Conservation (phyloP, 2,113 vertebrate species). For the Capricornis sumatraensis region DNA sequence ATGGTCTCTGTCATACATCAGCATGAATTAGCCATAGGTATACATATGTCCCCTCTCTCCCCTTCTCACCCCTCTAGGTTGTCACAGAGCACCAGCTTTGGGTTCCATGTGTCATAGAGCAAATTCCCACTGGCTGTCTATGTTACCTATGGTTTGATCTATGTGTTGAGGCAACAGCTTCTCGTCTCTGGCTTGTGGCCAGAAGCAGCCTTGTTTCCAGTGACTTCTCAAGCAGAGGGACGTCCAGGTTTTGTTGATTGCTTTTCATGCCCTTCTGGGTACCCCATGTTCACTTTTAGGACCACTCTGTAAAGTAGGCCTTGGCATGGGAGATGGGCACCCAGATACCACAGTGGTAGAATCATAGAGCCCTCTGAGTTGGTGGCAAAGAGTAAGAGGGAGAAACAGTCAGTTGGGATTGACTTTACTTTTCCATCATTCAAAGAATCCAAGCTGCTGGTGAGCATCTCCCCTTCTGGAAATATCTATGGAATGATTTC, state of each 20-base stretch:
- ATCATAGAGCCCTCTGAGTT: background rate
- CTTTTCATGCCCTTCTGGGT: background rate
- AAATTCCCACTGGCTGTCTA: background rate
- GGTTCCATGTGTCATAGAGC: background rate
- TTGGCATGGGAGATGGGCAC: background rate
- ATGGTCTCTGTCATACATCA: background rate
- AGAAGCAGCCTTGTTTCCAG: background rate
- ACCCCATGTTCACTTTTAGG: background rate
- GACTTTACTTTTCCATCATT: background rate
- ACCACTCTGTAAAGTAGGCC: background rate
- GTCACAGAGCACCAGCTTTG: background rate
- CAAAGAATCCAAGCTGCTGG: background rate
- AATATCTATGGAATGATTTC: background rate
- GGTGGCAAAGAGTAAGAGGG: background rate
- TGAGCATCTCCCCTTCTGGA: background rate
- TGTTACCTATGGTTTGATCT: background rate
- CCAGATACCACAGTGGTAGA: fast-evolving
- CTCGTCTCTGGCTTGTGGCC: background rate
- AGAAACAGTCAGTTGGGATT: fast-evolving
- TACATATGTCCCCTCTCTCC: background rate
- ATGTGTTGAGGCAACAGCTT: fast-evolving
- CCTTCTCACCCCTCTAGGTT: background rate
- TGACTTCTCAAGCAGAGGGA: fast-evolving
- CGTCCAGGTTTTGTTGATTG: fast-evolving
- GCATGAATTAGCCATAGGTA: background rate